phyloP scores from a whole-genome alignment of 2,888 invertebrate species.

The Vannuccia rotundouncinata region DNA sequence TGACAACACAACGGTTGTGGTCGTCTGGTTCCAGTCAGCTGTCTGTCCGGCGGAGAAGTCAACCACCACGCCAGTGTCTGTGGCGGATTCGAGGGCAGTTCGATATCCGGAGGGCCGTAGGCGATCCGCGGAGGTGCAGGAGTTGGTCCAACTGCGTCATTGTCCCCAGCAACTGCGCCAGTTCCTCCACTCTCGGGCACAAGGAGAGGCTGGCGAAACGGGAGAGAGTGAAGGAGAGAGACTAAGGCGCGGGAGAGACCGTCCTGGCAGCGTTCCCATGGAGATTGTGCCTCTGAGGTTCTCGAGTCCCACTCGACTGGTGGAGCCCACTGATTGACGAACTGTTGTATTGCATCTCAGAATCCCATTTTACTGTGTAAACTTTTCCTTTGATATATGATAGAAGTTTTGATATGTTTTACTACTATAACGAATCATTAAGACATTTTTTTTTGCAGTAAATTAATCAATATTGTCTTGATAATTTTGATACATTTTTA shows the following conservation, averaged over 20 bases:
- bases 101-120: conserved; percentile 17
- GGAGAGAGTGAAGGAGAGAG: background rate
- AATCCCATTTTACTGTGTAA: too few species aligned
- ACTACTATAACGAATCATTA: too few species aligned
- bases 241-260: background rate
- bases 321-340: background rate
- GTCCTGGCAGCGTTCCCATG: background rate
- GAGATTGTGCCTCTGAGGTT: background rate
- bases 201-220: background rate
- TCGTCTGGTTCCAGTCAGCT: background rate
- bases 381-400: too few species aligned
- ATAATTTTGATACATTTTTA: too few species aligned
- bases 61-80: background rate
- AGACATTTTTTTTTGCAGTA: too few species aligned
- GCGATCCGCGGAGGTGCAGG: background rate
- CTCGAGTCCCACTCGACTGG: background rate
- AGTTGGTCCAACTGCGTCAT: background rate
- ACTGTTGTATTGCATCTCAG: too few species aligned
- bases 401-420: too few species aligned
- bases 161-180: conserved; percentile 19
- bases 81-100: background rate
- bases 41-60: background rate
- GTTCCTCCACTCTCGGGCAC: background rate
- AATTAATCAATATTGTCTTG: too few species aligned
- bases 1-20: background rate